A percentile compares a stretch with the other conserved stretches of the same genome.
Evolutionary conservation across 2,113 vertebrate species (phyloP).

Genomic region (Serilophus lunatus): DNA sequence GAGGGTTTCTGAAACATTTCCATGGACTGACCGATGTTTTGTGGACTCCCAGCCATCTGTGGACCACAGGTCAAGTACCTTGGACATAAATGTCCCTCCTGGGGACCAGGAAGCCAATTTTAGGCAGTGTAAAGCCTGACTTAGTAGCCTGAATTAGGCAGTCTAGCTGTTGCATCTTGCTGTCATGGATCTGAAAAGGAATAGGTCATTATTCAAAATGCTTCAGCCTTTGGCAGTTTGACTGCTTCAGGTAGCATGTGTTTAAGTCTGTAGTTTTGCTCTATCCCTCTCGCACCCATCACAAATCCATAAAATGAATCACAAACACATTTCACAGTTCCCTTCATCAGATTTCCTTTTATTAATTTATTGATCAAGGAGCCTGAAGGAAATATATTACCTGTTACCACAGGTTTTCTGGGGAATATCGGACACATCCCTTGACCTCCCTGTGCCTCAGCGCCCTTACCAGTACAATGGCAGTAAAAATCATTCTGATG

Average conservation of each 20-base stretch:
- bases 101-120: not conserved
- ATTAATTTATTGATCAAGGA: not conserved
- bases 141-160: not conserved
- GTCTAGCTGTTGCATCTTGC: not conserved
- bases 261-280: not conserved
- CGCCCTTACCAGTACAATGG: rapidly evolving
- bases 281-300: not conserved
- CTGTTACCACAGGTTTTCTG: not conserved
- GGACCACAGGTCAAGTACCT: not conserved
- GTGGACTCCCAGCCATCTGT: not conserved
- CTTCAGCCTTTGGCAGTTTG: not conserved
- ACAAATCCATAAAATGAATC: not conserved
- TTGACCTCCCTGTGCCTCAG: not conserved
- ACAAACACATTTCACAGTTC: not conserved
- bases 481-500: not conserved
- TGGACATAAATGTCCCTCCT: not conserved
- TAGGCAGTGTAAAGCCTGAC: not conserved
- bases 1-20: not conserved
- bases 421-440: not conserved
- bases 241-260: not conserved
- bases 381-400: not conserved
- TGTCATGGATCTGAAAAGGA: not conserved
- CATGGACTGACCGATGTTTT: not conserved
- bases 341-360: not conserved
- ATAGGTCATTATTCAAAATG: not conserved